Conservation (phyloP, 1,140 invertebrate species). For the Saccostrea cuccullata region DNA sequence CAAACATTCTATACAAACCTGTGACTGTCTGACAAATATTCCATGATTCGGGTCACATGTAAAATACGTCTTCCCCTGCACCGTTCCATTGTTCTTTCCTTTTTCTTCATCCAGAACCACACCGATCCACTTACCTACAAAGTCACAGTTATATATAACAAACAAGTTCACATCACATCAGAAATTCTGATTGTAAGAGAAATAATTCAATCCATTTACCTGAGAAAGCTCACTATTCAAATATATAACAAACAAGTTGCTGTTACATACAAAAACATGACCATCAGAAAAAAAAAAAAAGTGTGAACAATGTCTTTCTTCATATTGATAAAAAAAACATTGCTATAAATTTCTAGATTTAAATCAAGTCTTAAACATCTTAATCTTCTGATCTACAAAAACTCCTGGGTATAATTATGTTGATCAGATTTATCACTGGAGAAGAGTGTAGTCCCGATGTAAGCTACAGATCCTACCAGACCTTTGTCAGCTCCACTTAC, state of each 20-base stretch:
- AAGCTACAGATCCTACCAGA: slow-evolving; percentile 76
- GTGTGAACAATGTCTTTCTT: too few relatives aligned
- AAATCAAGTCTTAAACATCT: too few relatives aligned
- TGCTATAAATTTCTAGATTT: too few relatives aligned
- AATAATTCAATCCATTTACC: too few relatives aligned
- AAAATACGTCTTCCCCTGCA: slow-evolving; percentile 86
- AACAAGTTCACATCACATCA: background rate
- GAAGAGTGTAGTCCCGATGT: slow-evolving; percentile 82
- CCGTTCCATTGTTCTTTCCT: slow-evolving; percentile 99
- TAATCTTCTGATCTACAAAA: too few relatives aligned
- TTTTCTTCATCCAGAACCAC: slow-evolving; percentile 97
- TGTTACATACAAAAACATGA: too few relatives aligned
- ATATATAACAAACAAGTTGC: too few relatives aligned
- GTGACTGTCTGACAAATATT: slow-evolving; percentile 79
- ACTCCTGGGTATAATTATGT: too few relatives aligned
- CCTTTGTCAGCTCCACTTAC: slow-evolving; percentile 78
- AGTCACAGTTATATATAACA: background rate
- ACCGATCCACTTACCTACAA: slow-evolving; percentile 92
- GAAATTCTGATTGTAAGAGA: too few relatives aligned
- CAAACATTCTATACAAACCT: slow-evolving; percentile 55
- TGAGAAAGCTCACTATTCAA: too few relatives aligned
- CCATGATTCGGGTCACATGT: slow-evolving; percentile 79
- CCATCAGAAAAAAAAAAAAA: too few relatives aligned
- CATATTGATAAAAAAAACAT: too few relatives aligned
- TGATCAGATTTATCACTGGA: slow-evolving; percentile 84